Conservation (phyloP, 2,797 vertebrate genomes). For the Melanotaenia maccullochi region DNA sequence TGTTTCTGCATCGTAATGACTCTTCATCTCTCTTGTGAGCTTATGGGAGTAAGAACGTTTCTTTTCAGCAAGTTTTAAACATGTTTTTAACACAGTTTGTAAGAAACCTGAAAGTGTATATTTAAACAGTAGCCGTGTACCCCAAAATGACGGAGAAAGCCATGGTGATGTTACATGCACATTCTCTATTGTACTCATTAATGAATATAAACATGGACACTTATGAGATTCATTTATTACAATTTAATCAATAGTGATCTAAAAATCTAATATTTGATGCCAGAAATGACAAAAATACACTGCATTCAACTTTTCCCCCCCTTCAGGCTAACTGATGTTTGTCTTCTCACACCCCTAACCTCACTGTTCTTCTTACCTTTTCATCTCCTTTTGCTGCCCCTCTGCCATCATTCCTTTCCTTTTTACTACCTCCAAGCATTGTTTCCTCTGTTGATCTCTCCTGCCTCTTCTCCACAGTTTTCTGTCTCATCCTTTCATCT, state of each 20-base stretch:
- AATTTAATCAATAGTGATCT: not conserved
- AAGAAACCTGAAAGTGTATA: too few relatives aligned
- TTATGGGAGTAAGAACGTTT: too few relatives aligned
- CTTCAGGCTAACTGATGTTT: constrained; percentile 39
- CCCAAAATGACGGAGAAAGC: too few relatives aligned
- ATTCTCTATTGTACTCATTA: too few relatives aligned
- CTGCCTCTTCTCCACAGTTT: constrained; percentile 40
- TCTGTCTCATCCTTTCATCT: constrained; percentile 69
- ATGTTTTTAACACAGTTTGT: too few relatives aligned
- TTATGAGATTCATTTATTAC: too few relatives aligned
- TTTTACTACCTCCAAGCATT: constrained; percentile 47
- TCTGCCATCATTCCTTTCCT: constrained; percentile 13
- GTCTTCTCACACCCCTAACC: constrained; percentile 21
- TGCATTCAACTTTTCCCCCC: constrained; percentile 27
- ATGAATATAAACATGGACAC: too few relatives aligned
- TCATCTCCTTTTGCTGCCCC: constrained; percentile 32
- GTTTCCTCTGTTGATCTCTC: constrained; percentile 32
- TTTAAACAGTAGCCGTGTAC: too few relatives aligned
- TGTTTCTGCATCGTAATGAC: too few relatives aligned
- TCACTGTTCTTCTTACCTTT: constrained; percentile 36
- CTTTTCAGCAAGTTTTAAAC: too few relatives aligned
- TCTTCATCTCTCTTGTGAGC: too few relatives aligned
- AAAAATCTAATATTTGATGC: not conserved
- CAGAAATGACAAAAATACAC: not conserved
- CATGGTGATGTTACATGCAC: too few relatives aligned